These are phyloP conservation scores for Spodoptera frugiperda DNA, from an alignment of 1,140 invertebrate genomes.

Conservation along the genomic window DNA sequence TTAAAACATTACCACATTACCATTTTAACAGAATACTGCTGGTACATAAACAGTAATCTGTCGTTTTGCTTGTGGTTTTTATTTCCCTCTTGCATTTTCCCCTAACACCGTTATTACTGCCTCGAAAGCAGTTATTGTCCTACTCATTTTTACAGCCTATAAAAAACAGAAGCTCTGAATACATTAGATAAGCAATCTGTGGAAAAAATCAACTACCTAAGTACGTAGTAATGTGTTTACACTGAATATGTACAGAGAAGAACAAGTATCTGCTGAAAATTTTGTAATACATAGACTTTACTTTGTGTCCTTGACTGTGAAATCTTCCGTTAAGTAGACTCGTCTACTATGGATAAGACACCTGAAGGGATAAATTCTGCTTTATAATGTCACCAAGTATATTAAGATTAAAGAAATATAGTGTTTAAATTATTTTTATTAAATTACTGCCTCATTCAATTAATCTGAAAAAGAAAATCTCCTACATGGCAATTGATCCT, in stretches of 20 bases:
- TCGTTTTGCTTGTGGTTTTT: slow-evolving; percentile 1
- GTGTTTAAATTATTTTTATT: too few relatives aligned
- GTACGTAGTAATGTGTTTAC: not conserved
- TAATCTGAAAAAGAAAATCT: too few relatives aligned
- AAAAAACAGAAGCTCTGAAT: slow-evolving; percentile 26
- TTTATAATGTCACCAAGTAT: too few relatives aligned
- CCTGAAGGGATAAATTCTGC: not conserved
- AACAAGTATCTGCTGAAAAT: too few relatives aligned
- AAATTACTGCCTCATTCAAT: too few relatives aligned
- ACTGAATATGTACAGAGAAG: too few relatives aligned
- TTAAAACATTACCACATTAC: slow-evolving; percentile 8
- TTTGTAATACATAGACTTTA: too few relatives aligned
- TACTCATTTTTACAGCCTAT: slow-evolving; percentile 20
- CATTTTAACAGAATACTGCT: slow-evolving; percentile 10
- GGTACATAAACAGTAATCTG: not conserved
- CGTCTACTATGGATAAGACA: not conserved
- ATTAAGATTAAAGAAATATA: too few relatives aligned
- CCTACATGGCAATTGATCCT: too few relatives aligned
- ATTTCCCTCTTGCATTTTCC: slow-evolving; percentile 18
- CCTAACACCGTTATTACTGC: not conserved
- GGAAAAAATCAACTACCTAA: slow-evolving; percentile 1
- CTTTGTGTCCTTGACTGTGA: too few relatives aligned
- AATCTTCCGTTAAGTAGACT: too few relatives aligned
- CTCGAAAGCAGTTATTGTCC: slow-evolving; percentile 16
- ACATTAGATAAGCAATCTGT: slow-evolving; percentile 15